Conservation (phyloP, 2,797 vertebrate species). For the Hafferia zeledoni region DNA sequence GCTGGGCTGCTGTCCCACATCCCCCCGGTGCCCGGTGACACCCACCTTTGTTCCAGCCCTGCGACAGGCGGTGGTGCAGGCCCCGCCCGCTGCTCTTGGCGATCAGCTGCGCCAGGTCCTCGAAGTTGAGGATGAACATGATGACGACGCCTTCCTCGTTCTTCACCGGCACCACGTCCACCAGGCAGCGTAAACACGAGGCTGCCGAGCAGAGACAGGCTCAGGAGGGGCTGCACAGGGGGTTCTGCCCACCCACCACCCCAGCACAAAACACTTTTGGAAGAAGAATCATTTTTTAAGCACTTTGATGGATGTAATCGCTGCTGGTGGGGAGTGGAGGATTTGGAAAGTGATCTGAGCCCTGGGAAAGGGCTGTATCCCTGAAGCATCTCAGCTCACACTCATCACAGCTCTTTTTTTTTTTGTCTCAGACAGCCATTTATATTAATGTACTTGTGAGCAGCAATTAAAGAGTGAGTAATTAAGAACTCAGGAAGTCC, state of each 20-base stretch:
- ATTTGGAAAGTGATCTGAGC: neutral
- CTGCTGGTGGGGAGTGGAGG: neutral
- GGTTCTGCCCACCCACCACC: neutral
- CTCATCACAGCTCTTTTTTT: neutral
- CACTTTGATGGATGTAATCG: neutral
- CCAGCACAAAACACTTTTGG: neutral
- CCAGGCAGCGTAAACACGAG: slow-evolving; percentile 89
- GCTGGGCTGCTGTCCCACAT: fast-evolving
- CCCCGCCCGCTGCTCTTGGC: slow-evolving; percentile 80
- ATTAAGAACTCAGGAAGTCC: slow-evolving; percentile 57
- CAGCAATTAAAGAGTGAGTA: slow-evolving; percentile 42
- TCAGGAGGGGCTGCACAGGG: neutral
- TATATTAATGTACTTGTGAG: slow-evolving; percentile 52
- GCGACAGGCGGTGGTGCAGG: slow-evolving; percentile 84
- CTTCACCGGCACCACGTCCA: slow-evolving; percentile 94
- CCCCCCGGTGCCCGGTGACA: fast-evolving
- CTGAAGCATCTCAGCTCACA: neutral
- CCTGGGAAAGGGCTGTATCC: neutral
- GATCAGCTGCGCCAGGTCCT: slow-evolving; percentile 87
- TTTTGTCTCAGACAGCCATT: slow-evolving; percentile 26
- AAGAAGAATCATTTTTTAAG: neutral
- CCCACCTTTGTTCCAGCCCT: slow-evolving; percentile 81
- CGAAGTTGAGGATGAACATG: slow-evolving; percentile 98
- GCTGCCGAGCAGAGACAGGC: slow-evolving; percentile 74
- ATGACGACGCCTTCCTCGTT: slow-evolving; percentile 91